Base-by-base conservation (phyloP, 2,888 invertebrate genomes). In the Drosophila pseudotakahashii region DNA sequence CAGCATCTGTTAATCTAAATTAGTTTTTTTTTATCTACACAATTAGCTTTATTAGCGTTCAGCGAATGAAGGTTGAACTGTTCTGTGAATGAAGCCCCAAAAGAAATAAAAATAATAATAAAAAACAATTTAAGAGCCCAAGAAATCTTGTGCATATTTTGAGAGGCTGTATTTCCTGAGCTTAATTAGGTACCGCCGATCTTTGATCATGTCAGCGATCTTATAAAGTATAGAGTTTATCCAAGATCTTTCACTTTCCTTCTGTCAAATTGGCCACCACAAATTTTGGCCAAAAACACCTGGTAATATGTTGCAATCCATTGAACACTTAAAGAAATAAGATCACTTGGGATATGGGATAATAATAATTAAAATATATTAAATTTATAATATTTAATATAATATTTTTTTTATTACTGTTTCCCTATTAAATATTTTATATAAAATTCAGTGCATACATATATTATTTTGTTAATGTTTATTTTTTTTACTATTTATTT, bases 161-260 rank as follows among this genome's bases (percentile, higher is more conserved):
- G 9, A 23, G 34, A 16, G 11, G 23, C 63, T 39, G n/a, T 34
- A 26, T n/a, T 30, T 30, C 39, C 19, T 39, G 39, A 7, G 45
- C 16, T 64, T 66, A 66, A 66, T 64, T 64, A 19, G 34, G 47
- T 5, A 53, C 13, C 34, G 30, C 39, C 16, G 26, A 64, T 66
- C 39, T 53, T 16, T 5, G 52, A 53, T 58, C 11, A 3, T 36
- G 53, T 41, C 14, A 19, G 39, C 52, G 10, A 14, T 32, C 42
- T 30, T 34, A 37, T 51, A 37, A 50, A 14, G 55, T 34, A 34
- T 45, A 45, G 11, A 14, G n/a, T 5, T 26, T 53, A 39, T 53
- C 64, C 37, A 26, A 63, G 39, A 39, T 66, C 45, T 64, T 66
- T 64, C 37, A 53, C 62, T 62, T 63, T 53, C 45, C 44, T 48